Percentiles rank a stretch among this genome's conserved stretches.
Evolutionary conservation across 2,797 vertebrate genomes (phyloP).

Genomic region (Novumbra hubbsi): DNA sequence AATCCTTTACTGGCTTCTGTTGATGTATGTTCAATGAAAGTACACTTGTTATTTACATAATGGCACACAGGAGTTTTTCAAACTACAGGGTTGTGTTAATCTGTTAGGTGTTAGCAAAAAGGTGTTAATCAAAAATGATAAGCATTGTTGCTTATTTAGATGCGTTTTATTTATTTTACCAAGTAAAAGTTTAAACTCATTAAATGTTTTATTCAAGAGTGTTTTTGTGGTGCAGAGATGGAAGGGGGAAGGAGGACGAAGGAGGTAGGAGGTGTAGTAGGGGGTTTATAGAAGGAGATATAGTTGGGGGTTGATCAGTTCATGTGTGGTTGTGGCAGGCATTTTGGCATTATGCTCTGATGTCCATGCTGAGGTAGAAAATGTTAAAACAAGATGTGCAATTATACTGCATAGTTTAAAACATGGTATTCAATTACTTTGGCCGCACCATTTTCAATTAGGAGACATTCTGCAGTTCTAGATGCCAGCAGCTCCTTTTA

Average conservation of each 20-base stretch:
- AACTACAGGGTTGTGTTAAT: neutral
- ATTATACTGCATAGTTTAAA: conserved; percentile 52
- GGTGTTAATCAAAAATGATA: neutral
- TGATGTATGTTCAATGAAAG: conserved; percentile 34
- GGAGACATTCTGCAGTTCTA: conserved; percentile 62
- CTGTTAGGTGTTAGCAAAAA: neutral
- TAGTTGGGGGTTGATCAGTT: neutral
- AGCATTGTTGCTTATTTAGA: neutral
- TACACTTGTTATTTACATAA: conserved; percentile 40
- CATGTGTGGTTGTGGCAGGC: conserved; percentile 8
- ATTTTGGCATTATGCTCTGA: conserved; percentile 34
- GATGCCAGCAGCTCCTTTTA: conserved; percentile 31
- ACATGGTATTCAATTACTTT: conserved; percentile 59
- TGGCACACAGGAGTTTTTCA: neutral
- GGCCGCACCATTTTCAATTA: conserved; percentile 71
- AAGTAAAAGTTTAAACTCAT: neutral
- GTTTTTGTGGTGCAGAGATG: neutral
- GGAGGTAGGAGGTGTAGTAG: neutral
- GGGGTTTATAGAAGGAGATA: neutral
- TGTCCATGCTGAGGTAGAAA: conserved; percentile 60
- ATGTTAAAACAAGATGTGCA: conserved; percentile 51
- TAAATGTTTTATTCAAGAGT: neutral
- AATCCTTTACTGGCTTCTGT: conserved; percentile 17
- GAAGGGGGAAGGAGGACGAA: neutral
- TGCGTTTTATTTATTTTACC: neutral